phyloP scores from a whole-genome alignment of 2,113 vertebrate species.

The Elephas maximus region DNA sequence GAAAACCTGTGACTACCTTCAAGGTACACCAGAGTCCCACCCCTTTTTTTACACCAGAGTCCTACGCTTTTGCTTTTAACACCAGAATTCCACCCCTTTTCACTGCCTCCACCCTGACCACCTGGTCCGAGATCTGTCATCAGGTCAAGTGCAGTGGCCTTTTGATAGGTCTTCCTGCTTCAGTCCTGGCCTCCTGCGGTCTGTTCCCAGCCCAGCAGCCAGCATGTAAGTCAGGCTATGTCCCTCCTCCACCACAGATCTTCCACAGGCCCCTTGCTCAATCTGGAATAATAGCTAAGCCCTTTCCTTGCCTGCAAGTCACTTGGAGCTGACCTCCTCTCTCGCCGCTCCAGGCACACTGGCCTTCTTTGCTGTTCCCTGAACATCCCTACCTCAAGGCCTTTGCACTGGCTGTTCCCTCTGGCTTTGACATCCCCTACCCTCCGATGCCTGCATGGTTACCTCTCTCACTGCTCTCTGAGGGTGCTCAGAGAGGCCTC shows the following conservation, averaged over 20 bases:
- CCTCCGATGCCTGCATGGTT: too few relatives aligned
- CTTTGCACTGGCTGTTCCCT: background rate
- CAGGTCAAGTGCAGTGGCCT: background rate
- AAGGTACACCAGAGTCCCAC: background rate
- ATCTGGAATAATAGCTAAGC: background rate
- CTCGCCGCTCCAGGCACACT: rapidly evolving
- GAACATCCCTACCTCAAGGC: background rate
- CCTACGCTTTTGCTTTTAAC: too few relatives aligned
- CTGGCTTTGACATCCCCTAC: background rate
- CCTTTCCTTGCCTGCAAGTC: background rate
- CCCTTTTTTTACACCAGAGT: too few relatives aligned
- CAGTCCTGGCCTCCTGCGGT: background rate
- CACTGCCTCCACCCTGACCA: background rate
- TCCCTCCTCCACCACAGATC: background rate
- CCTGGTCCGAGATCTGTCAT: background rate
- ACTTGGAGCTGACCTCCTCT: background rate
- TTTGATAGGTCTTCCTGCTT: background rate
- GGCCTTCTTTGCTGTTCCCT: background rate
- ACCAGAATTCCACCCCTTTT: background rate
- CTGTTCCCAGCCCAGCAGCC: background rate
- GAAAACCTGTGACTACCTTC: background rate
- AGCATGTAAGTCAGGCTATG: background rate
- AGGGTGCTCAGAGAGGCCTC: background rate
- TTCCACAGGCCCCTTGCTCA: background rate
- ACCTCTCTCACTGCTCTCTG: background rate